Evolutionary conservation across 1,140 invertebrate genomes (phyloP).

Genomic region (Drosophila lacteicornis): DNA sequence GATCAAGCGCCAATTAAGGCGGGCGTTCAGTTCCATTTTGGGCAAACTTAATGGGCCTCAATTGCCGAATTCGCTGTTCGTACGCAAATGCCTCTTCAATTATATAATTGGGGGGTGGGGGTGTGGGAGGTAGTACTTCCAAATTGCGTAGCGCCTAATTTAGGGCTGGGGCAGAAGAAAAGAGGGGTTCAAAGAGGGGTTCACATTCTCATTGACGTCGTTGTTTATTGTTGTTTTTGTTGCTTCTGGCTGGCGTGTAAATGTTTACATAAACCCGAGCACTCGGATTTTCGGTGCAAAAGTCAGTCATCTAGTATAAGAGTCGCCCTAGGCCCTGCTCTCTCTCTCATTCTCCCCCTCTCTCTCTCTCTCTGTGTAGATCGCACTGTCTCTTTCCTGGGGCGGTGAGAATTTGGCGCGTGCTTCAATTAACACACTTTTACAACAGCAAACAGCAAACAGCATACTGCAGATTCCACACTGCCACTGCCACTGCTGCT

Average conservation of each 20-base stretch:
- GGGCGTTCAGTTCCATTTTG: slow-evolving; percentile 64
- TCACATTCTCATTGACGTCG: slow-evolving; percentile 48
- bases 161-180: too few relatives aligned
- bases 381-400: slow-evolving; percentile 25
- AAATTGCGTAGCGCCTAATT: slow-evolving; percentile 39
- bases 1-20: slow-evolving; percentile 55
- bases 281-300: slow-evolving; percentile 64
- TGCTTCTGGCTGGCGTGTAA: slow-evolving; percentile 47
- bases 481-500: not conserved
- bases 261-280: slow-evolving; percentile 79
- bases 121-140: slow-evolving; percentile 1
- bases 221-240: slow-evolving; percentile 27
- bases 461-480: slow-evolving; percentile 25
- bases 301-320: slow-evolving; percentile 46
- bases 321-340: slow-evolving; percentile 2
- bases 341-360: not conserved
- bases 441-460: slow-evolving; percentile 49
- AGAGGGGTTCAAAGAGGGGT: slow-evolving; percentile 8
- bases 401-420: slow-evolving; percentile 43
- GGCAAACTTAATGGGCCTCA: slow-evolving; percentile 73
- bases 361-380: not conserved
- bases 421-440: slow-evolving; percentile 78
- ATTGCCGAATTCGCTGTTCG: slow-evolving; percentile 66
- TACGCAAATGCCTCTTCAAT: slow-evolving; percentile 61
- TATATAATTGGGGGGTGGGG: slow-evolving; percentile 54